Evolutionary conservation across 2,888 invertebrate genomes (phyloP).

Genomic region (Scotopteryx bipunctaria): DNA sequence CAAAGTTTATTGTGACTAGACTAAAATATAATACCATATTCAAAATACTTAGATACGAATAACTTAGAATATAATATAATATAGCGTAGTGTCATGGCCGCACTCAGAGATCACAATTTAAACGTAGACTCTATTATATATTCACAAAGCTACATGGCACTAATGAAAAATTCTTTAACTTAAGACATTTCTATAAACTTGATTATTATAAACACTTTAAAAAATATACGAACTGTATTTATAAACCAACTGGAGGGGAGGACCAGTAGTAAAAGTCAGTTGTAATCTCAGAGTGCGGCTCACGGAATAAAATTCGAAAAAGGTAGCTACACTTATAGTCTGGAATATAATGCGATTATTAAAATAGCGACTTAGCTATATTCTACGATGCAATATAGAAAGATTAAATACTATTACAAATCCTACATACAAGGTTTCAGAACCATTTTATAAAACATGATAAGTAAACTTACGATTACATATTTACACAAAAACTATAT

Average conservation of each 20-base stretch:
- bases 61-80: too few species aligned
- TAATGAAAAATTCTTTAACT: too few species aligned
- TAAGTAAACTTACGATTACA: background rate
- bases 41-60: background rate
- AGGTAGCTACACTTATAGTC: background rate
- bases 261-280: too few species aligned
- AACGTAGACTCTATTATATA: too few species aligned
- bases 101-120: background rate
- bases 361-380: constrained; percentile 1
- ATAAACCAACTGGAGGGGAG: too few species aligned
- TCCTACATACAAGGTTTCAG: constrained; percentile 2
- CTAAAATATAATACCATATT: constrained; percentile 11
- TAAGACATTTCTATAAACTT: too few species aligned
- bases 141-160: too few species aligned
- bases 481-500: constrained; percentile 15
- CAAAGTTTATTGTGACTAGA: constrained; percentile 15
- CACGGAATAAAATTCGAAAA: background rate
- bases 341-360: background rate
- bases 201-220: too few species aligned
- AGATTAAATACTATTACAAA: constrained; percentile 12
- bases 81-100: background rate
- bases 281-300: too few species aligned
- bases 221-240: too few species aligned
- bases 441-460: constrained; percentile 16
- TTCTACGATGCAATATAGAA: constrained; percentile 14